phyloP scores from a whole-genome alignment of 2,797 vertebrate species.

The Meda fulgida region DNA sequence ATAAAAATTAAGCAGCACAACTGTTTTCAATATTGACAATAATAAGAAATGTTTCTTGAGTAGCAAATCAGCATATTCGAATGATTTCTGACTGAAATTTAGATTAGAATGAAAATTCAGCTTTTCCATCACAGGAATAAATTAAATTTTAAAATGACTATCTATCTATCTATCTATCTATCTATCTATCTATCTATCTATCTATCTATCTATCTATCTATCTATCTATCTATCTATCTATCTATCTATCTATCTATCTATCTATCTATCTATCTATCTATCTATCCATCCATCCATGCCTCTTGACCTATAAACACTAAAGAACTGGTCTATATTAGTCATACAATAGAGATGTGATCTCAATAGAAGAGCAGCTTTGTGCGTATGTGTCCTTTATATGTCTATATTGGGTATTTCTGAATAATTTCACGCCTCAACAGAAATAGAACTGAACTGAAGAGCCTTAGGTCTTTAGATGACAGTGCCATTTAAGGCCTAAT shows the following conservation, averaged over 20 bases:
- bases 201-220: too few species aligned
- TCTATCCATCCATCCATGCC: neutral
- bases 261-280: neutral
- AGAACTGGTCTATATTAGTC: neutral
- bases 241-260: too few species aligned
- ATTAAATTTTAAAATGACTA: neutral
- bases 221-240: too few species aligned
- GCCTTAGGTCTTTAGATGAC: slow-evolving; percentile 6
- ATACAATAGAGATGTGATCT: neutral
- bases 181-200: too few species aligned
- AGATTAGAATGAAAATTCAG: neutral
- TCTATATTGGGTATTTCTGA: slow-evolving; percentile 11
- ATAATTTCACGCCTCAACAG: slow-evolving; percentile 11
- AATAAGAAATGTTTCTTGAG: neutral
- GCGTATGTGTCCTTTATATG: neutral
- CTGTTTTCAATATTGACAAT: neutral
- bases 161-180: too few species aligned
- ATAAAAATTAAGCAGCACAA: neutral
- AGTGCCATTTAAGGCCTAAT: slow-evolving; percentile 16
- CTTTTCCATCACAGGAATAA: neutral
- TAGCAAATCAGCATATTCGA: neutral
- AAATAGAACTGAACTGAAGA: slow-evolving; percentile 4
- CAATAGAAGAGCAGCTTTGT: slow-evolving; percentile 14
- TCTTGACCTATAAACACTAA: slow-evolving; percentile 11
- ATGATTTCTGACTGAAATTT: neutral